Percentiles rank a stretch among this genome's conserved stretches.
These are phyloP conservation scores for Chionis minor DNA, from an alignment of 2,113 vertebrate species.

Conservation along the genomic window DNA sequence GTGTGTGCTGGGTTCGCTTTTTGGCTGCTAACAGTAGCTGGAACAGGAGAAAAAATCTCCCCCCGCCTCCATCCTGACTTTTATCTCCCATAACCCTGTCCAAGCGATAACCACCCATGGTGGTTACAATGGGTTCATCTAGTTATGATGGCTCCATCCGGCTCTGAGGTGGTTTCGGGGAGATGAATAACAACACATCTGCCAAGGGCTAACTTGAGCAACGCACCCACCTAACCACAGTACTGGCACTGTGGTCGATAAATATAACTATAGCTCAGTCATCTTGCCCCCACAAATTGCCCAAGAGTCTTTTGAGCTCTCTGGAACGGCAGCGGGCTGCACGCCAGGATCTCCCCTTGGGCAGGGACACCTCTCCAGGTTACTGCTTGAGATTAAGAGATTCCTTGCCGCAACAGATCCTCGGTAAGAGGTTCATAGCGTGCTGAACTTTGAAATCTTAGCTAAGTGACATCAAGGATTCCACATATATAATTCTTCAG, in stretches of 20 bases:
- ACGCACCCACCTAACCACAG: not conserved
- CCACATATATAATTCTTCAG: too few relatives aligned
- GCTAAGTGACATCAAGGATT: too few relatives aligned
- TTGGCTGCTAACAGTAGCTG: not conserved
- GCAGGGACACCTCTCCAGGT: not conserved
- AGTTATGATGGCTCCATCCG: not conserved
- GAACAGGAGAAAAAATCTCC: too few relatives aligned
- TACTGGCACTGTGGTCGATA: not conserved
- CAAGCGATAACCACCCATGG: not conserved
- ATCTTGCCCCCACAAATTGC: not conserved
- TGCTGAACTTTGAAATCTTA: too few relatives aligned
- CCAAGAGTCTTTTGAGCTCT: not conserved
- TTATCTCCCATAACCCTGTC: not conserved
- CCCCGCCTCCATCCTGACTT: not conserved
- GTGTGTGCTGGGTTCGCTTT: not conserved
- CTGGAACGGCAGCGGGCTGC: not conserved
- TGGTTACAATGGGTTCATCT: not conserved
- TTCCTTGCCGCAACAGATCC: not conserved
- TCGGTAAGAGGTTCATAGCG: not conserved
- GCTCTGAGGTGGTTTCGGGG: not conserved
- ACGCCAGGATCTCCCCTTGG: not conserved
- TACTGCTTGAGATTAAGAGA: not conserved
- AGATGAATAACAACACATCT: not conserved
- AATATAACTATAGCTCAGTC: not conserved
- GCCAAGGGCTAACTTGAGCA: not conserved